Percentiles rank a stretch among this genome's conserved stretches.
Evolutionary conservation across 1,140 invertebrate species (phyloP).

Genomic region (Bombus pyrosoma): DNA sequence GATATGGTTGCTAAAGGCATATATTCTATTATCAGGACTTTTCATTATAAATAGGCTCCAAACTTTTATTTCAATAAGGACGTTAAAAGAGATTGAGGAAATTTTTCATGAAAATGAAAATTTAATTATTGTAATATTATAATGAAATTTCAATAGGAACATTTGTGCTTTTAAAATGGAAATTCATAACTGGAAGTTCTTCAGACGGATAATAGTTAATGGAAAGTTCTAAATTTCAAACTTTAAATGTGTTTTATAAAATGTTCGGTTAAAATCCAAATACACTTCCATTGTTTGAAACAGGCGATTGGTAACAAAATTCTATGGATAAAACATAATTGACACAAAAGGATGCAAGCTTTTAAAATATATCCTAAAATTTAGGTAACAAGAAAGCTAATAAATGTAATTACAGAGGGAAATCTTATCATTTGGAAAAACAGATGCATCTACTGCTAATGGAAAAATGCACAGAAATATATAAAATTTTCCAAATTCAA

Average conservation of each 20-base stretch:
- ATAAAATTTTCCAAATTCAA: too few relatives aligned
- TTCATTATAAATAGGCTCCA: background rate
- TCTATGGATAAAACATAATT: background rate
- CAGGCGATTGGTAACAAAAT: background rate
- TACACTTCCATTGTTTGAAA: background rate
- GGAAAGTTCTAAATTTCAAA: background rate
- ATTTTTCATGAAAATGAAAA: background rate
- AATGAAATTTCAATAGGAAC: background rate
- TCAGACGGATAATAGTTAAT: too few relatives aligned
- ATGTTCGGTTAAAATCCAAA: background rate
- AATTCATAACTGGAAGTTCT: too few relatives aligned
- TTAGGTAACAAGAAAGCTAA: too few relatives aligned
- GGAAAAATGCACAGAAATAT: too few relatives aligned
- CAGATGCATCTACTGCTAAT: too few relatives aligned
- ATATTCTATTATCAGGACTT: background rate
- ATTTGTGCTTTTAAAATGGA: background rate
- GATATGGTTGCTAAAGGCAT: background rate
- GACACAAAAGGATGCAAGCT: background rate
- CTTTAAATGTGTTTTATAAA: too few relatives aligned
- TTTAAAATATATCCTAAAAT: too few relatives aligned
- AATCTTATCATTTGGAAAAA: too few relatives aligned
- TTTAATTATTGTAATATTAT: too few relatives aligned
- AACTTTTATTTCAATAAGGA: background rate
- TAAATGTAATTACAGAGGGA: too few relatives aligned
- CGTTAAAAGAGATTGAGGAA: too few relatives aligned